These are phyloP conservation scores for Lissonota sp. DNA, from an alignment of 2,888 invertebrate species.

Conservation along the genomic window DNA sequence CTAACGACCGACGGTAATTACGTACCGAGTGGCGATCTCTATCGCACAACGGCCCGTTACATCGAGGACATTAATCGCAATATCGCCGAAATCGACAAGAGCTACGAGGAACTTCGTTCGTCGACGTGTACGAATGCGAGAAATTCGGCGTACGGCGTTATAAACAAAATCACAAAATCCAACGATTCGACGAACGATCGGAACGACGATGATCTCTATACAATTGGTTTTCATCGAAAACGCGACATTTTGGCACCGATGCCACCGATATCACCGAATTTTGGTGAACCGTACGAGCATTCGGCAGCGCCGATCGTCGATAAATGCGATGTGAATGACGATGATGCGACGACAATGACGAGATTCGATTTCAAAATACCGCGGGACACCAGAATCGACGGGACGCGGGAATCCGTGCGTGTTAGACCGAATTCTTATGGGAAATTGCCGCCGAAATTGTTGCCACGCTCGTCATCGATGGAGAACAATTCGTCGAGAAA, in stretches of 20 bases:
- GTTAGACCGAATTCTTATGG: constrained; percentile 75
- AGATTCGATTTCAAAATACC: constrained; percentile 60
- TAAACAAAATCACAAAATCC: constrained; percentile 72
- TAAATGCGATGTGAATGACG: background rate
- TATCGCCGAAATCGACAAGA: constrained; percentile 80
- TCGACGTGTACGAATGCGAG: constrained; percentile 64
- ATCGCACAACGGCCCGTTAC: constrained; percentile 77
- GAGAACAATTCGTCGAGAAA: constrained; percentile 75
- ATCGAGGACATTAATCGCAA: constrained; percentile 81
- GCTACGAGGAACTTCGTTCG: constrained; percentile 75
- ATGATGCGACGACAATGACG: background rate
- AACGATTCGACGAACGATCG: constrained; percentile 47
- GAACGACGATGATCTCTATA: constrained; percentile 62
- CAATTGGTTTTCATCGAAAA: constrained; percentile 70
- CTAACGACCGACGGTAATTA: constrained; percentile 75
- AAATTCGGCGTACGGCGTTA: constrained; percentile 74
- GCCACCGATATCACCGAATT: constrained; percentile 77
- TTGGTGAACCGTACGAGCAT: constrained; percentile 69
- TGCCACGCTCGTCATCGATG: constrained; percentile 78
- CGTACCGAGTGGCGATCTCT: constrained; percentile 79
- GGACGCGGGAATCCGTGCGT: constrained; percentile 42
- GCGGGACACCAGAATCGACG: constrained; percentile 29
- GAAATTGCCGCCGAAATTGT: constrained; percentile 74
- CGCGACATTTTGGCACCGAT: constrained; percentile 78
- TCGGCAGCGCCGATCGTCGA: constrained; percentile 19